Conservation (phyloP, 2,113 vertebrate species). For the Tyrannus savana region DNA sequence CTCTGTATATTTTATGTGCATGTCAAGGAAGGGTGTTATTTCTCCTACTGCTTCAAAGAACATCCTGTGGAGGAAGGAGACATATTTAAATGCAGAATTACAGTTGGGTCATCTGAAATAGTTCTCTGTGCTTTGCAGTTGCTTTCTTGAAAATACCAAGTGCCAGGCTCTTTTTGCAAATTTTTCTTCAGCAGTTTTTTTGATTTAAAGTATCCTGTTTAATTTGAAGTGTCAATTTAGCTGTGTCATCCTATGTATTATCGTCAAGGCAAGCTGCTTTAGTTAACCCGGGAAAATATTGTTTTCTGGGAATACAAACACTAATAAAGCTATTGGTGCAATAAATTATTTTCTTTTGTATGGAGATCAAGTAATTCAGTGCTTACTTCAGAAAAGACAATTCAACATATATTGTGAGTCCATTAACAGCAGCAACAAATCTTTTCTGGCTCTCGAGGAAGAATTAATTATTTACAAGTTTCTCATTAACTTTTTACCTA, state of each 20-base stretch:
- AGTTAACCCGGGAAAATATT: not conserved
- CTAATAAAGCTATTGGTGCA: not conserved
- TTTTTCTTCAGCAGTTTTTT: not conserved
- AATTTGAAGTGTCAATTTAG: not conserved
- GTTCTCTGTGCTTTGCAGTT: not conserved
- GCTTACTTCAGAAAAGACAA: constrained; percentile 23
- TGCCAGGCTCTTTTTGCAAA: not conserved
- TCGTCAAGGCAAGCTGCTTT: not conserved
- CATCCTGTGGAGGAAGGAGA: not conserved
- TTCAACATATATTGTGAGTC: not conserved
- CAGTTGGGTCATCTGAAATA: not conserved
- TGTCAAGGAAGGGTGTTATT: not conserved
- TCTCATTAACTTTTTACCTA: constrained; percentile 68
- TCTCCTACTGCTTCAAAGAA: not conserved
- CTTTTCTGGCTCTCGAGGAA: constrained; percentile 25
- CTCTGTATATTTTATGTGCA: not conserved
- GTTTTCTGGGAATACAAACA: not conserved
- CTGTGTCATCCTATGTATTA: not conserved
- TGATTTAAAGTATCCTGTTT: not conserved
- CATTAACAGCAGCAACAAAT: constrained; percentile 43
- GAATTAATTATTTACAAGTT: constrained; percentile 69
- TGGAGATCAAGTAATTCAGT: not conserved
- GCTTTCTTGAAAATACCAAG: not conserved
- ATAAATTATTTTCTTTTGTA: constrained; percentile 9
- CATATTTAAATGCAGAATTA: not conserved